These are phyloP conservation scores for Salvator merianae DNA, from an alignment of 2,113 vertebrate species.

Conservation along the genomic window DNA sequence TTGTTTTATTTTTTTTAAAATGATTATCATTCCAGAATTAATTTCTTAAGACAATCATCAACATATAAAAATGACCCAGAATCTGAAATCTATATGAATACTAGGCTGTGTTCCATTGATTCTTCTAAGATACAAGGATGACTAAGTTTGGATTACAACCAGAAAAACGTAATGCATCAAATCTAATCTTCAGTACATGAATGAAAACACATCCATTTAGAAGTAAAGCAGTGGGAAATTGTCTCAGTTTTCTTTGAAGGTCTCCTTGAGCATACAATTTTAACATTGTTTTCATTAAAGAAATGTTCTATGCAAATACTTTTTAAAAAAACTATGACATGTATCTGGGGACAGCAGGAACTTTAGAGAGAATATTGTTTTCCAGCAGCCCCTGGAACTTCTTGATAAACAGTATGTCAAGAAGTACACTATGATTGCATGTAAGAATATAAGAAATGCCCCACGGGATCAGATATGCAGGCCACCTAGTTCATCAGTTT, in stretches of 20 bases:
- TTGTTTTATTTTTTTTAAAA: background rate
- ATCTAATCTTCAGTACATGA: background rate
- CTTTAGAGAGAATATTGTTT: background rate
- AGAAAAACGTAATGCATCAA: background rate
- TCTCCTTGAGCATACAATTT: background rate
- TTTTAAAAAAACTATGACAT: background rate
- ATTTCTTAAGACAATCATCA: background rate
- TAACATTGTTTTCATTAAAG: background rate
- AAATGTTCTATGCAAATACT: background rate
- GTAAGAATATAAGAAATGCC: too few species aligned
- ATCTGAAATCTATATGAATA: background rate
- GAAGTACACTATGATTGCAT: too few species aligned
- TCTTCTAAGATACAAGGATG: background rate
- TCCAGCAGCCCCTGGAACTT: background rate
- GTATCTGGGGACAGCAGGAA: background rate
- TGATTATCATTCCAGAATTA: background rate
- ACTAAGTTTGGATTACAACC: background rate
- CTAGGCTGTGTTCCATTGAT: background rate
- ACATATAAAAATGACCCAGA: background rate
- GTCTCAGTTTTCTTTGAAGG: background rate
- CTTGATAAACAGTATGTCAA: too few species aligned
- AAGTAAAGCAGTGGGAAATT: background rate
- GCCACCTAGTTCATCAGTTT: too few species aligned
- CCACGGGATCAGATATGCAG: too few species aligned
- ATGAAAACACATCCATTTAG: background rate